Conservation (phyloP, 2,113 vertebrate genomes). For the Cinclus mexicanus region DNA sequence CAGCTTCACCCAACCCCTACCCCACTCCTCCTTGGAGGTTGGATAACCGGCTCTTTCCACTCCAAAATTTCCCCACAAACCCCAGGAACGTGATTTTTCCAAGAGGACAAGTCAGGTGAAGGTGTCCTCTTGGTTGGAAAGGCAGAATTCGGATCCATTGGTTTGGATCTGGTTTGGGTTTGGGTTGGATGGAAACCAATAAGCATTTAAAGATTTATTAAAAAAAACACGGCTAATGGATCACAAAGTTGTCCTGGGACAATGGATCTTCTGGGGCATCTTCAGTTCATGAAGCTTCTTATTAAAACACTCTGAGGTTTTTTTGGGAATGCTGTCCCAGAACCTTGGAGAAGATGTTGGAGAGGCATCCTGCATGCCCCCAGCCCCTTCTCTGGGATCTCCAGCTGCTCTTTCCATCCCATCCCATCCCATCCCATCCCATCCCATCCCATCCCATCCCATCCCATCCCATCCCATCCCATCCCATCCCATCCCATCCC, state of each 20-base stretch:
- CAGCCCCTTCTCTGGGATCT: neutral
- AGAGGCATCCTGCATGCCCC: rapidly evolving
- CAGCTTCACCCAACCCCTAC: neutral
- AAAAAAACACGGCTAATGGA: rapidly evolving
- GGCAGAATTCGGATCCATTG: neutral
- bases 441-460: neutral
- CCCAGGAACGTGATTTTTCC: rapidly evolving
- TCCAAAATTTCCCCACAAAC: neutral
- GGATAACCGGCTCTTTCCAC: neutral
- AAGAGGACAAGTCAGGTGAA: neutral
- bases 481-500: neutral
- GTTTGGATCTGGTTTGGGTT: neutral
- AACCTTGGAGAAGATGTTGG: neutral
- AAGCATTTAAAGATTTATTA: too few relatives aligned
- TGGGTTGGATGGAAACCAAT: neutral
- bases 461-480: neutral
- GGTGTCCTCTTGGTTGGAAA: neutral
- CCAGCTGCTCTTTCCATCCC: neutral
- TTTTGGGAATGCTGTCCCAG: neutral
- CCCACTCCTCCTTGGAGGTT: rapidly evolving
- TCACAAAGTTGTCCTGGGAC: neutral
- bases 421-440: neutral
- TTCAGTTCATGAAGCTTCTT: neutral
- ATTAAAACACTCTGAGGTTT: rapidly evolving
- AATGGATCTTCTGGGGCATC: too few relatives aligned